phyloP scores from a whole-genome alignment of 2,888 invertebrate genomes.

The Drosophila acutilabella region DNA sequence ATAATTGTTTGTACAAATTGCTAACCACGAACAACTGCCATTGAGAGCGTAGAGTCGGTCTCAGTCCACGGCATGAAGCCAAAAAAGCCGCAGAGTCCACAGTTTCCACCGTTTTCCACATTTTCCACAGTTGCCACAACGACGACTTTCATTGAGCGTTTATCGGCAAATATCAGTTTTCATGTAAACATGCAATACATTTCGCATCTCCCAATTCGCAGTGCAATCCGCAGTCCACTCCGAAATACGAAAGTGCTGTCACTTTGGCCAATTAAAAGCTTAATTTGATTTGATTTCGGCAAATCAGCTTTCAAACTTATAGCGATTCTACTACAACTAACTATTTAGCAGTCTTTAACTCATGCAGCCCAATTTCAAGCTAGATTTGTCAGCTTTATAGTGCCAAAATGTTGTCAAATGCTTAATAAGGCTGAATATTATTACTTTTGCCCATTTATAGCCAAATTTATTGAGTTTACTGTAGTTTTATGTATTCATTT shows the following conservation, averaged over 20 bases:
- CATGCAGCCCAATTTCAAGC: too few species aligned
- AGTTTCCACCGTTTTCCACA: neutral
- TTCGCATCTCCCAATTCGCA: conserved; percentile 62
- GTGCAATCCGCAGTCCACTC: neutral
- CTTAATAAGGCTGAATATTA: too few species aligned
- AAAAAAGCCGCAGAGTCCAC: conserved; percentile 35
- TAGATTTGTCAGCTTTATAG: too few species aligned
- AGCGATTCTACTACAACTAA: too few species aligned
- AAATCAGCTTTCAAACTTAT: too few species aligned
- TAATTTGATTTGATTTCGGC: neutral
- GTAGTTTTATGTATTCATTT: too few species aligned
- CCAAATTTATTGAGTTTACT: too few species aligned
- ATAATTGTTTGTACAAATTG: conserved; percentile 80
- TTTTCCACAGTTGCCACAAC: conserved; percentile 34
- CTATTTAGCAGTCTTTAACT: too few species aligned
- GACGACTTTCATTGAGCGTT: conserved; percentile 78
- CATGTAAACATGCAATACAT: conserved; percentile 82
- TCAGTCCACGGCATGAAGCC: conserved; percentile 34
- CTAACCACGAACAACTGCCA: conserved; percentile 63
- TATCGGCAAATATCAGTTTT: conserved; percentile 78
- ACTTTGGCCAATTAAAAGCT: neutral
- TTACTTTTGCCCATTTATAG: too few species aligned
- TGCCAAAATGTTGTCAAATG: too few species aligned
- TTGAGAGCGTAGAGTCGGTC: neutral
- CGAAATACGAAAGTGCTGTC: neutral